Conservation (phyloP, 2,113 vertebrate species). For the Geococcyx californianus region DNA sequence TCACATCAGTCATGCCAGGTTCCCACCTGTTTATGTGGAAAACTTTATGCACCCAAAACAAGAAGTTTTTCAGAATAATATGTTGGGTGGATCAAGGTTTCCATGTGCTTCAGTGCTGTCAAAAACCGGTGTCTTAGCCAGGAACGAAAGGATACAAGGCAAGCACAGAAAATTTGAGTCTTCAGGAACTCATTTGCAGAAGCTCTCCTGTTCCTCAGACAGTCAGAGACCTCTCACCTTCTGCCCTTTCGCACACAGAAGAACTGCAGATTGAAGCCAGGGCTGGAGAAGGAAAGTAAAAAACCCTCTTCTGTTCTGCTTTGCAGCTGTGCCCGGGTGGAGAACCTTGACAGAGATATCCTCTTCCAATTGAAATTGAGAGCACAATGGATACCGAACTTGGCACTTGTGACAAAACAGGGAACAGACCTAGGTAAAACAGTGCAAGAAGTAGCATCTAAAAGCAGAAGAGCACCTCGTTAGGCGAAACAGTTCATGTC, state of each 20-base stretch:
- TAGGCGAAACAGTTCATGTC: not conserved
- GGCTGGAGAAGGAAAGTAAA: not conserved
- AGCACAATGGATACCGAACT: not conserved
- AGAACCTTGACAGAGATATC: not conserved
- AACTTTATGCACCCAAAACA: constrained; percentile 58
- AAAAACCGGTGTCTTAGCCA: not conserved
- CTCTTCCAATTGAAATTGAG: not conserved
- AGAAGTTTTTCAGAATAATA: constrained; percentile 44
- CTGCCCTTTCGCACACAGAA: not conserved
- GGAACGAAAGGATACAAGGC: not conserved
- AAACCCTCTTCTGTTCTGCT: not conserved
- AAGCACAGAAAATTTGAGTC: constrained; percentile 27
- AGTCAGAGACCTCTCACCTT: not conserved
- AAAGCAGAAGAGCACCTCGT: not conserved
- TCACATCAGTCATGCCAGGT: not conserved
- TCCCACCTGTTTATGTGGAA: constrained; percentile 70
- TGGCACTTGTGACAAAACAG: not conserved
- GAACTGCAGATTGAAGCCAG: not conserved
- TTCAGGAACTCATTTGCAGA: constrained; percentile 9
- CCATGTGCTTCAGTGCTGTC: constrained; percentile 23
- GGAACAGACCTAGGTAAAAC: not conserved
- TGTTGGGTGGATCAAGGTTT: constrained; percentile 62
- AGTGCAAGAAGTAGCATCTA: not conserved
- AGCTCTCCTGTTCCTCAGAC: not conserved
- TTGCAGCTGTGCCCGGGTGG: not conserved